phyloP scores from a whole-genome alignment of 1,140 invertebrate species.

The Platorchestia sp. region DNA sequence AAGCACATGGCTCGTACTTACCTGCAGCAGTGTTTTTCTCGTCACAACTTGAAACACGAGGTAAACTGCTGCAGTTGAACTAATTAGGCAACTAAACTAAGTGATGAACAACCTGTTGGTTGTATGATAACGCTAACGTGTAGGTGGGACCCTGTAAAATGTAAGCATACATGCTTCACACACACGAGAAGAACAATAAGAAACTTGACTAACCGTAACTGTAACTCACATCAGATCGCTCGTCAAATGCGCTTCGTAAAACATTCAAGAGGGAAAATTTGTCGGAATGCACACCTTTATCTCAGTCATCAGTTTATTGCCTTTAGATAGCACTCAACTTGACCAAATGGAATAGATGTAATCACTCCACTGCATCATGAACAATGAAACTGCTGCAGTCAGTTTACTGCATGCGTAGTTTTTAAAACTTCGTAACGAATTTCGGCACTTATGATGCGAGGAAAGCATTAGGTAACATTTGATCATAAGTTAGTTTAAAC shows the following conservation, averaged over 20 bases:
- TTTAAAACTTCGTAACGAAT: too few relatives aligned
- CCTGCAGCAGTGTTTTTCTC: background rate
- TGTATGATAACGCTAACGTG: background rate
- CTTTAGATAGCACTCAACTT: background rate
- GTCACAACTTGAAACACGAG: background rate
- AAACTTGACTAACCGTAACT: background rate
- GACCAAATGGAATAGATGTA: background rate
- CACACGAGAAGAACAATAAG: background rate
- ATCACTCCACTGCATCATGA: background rate
- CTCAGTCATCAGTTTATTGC: background rate
- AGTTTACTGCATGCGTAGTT: too few relatives aligned
- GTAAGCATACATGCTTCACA: background rate
- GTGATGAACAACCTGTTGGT: background rate
- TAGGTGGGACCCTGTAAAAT: background rate
- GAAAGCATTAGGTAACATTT: too few relatives aligned
- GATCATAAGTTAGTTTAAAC: too few relatives aligned
- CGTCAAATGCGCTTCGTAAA: background rate
- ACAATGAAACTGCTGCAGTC: background rate
- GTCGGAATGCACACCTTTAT: background rate
- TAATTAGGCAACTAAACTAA: background rate
- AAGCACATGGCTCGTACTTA: background rate
- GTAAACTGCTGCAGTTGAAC: background rate
- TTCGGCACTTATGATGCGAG: too few relatives aligned
- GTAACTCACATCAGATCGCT: background rate
- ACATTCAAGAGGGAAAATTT: background rate